Base-by-base conservation (phyloP, 2,797 vertebrate species). In the Oceanodroma leucorhoa region DNA sequence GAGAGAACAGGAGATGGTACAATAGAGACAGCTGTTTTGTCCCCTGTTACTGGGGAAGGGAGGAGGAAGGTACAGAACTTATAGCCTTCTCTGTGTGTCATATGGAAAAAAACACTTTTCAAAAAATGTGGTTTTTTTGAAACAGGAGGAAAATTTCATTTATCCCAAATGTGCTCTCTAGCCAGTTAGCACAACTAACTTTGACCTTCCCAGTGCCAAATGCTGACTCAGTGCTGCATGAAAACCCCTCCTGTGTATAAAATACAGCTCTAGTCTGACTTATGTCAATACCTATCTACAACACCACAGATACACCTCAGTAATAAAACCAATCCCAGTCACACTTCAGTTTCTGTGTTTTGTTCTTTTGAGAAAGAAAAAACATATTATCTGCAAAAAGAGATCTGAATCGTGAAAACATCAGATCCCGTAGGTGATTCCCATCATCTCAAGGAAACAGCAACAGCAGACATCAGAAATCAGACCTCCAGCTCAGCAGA, bases 21-120 rank as follows among this genome's bases (percentile, higher is more conserved):
- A 67, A 64, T 5, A 82, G 4, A 43, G 11, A 54, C 13, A 67
- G 54, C 7, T 85, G 12, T 0, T 64, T n/a, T 41, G 51, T 5
- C 8, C 5, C n/a, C 54, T 23, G 9, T 38, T 57, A 51, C 11
- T 40, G 13, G 21, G 34, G 70, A 78, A 86, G 2, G 4, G 27
- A 78, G 30, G 75, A 87, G 79, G 10, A 7, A 51, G 7, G 9
- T 82, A n/a, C 24, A 66, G 34, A 58, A 67, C 2, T 30, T 78
- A 11, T 0, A 40, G 7, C 13, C 8, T 80, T 48, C 48, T 50
- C 34, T 48, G 30, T 6, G 7, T 67, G 11, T 16, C 17, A 14
- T 4, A 73, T 5, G 9, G 36, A 10, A 81, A 80, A 67, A 71
- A 27, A 8, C 0, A 0, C 9, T 79, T 71, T 65, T 70, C 9